These are phyloP conservation scores for Sesia apiformis DNA, from an alignment of 2,888 invertebrate species.

Conservation along the genomic window DNA sequence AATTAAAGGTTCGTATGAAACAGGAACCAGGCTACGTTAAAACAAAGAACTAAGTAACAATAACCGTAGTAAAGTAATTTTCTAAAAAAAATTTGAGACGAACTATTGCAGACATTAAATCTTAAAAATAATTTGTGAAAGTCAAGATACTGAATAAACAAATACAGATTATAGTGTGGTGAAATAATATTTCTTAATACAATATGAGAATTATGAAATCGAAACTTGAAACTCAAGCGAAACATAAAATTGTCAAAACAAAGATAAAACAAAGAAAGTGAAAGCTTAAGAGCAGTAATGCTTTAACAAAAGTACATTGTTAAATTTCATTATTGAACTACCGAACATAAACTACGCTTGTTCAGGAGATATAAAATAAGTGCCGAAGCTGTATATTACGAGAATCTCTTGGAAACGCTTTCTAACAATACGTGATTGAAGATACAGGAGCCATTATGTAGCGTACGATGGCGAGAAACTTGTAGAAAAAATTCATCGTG, in stretches of 20 bases:
- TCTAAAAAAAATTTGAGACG: no score
- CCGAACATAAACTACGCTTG: not conserved
- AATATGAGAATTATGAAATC: conserved; percentile 7
- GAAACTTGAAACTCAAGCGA: conserved; percentile 1
- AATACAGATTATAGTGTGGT: no score
- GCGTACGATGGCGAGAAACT: conserved; percentile 21
- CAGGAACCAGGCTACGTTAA: no score
- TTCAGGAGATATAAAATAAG: not conserved
- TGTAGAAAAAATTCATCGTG: conserved; percentile 10
- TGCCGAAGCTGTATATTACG: not conserved
- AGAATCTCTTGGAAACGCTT: conserved; percentile 31
- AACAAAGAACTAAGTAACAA: no score
- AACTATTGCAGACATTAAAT: no score
- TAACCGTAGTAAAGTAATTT: no score
- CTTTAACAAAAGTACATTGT: not conserved
- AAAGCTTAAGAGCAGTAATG: conserved; percentile 10
- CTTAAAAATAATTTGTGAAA: no score
- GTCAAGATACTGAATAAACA: no score
- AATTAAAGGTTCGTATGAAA: no score
- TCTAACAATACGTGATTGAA: conserved; percentile 39
- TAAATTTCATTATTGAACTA: not conserved
- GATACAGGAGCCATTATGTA: conserved; percentile 31
- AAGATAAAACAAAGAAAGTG: conserved; percentile 16
- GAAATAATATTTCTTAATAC: no score
- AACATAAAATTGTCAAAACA: conserved; percentile 1